phyloP scores from a whole-genome alignment of 2,113 vertebrate species.

The Semnornis frantzii region DNA sequence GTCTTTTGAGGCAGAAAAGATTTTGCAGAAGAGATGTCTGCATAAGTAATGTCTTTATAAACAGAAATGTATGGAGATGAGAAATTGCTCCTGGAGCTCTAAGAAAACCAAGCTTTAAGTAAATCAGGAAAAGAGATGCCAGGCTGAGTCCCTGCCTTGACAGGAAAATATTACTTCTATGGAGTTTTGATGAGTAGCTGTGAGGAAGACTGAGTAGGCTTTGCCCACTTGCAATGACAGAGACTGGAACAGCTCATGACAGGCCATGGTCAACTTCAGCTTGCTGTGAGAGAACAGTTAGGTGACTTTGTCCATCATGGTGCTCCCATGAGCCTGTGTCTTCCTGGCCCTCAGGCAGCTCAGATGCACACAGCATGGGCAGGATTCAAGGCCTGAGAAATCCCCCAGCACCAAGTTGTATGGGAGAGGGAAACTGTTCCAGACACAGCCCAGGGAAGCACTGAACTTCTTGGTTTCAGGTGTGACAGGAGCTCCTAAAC shows the following conservation, averaged over 20 bases:
- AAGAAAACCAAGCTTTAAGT: neutral
- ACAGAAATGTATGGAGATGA: neutral
- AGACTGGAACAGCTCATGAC: neutral
- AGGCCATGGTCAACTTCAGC: neutral
- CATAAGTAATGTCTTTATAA: neutral
- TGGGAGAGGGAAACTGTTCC: neutral
- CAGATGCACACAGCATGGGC: rapidly evolving
- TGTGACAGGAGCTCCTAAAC: neutral
- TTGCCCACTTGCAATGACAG: neutral
- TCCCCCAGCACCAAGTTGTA: rapidly evolving
- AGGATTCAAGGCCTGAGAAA: neutral
- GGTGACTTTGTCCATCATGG: neutral
- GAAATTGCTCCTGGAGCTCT: neutral
- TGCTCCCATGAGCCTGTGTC: rapidly evolving
- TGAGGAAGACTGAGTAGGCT: neutral
- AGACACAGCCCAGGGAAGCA: neutral
- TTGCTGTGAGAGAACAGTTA: neutral
- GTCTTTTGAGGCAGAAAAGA: neutral
- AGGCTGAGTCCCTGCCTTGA: neutral
- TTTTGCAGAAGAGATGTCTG: neutral
- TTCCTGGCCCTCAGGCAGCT: rapidly evolving
- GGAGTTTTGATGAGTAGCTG: neutral
- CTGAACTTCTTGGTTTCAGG: neutral
- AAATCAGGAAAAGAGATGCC: neutral
- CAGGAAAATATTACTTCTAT: neutral